Evolutionary conservation across 1,140 invertebrate species (phyloP).

Genomic region (Pomacea maculata): DNA sequence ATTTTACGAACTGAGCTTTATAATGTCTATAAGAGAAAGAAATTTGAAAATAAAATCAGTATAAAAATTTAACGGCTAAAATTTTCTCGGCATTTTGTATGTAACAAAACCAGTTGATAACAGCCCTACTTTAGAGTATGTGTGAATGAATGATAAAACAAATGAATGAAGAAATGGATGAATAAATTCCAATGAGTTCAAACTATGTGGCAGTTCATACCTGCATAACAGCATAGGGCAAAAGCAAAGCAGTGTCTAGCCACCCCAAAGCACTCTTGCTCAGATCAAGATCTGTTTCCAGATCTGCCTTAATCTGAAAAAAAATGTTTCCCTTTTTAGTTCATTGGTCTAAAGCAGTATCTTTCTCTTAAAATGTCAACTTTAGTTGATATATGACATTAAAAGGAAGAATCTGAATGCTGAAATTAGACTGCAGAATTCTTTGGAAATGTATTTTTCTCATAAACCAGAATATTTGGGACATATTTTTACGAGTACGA

Average conservation of each 20-base stretch:
- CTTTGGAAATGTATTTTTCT: too few species aligned
- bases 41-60: neutral
- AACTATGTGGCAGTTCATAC: conserved; percentile 28
- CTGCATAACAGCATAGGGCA: conserved; percentile 69
- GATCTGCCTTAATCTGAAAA: conserved; percentile 64
- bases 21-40: neutral
- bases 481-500: too few species aligned
- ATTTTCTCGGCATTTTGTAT: neutral
- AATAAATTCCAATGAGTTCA: neutral
- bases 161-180: neutral
- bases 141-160: neutral
- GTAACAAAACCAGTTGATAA: too few species aligned
- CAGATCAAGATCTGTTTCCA: conserved; percentile 61
- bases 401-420: too few species aligned
- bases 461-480: too few species aligned
- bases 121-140: too few species aligned
- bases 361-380: too few species aligned
- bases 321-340: neutral
- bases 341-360: too few species aligned
- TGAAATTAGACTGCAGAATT: too few species aligned
- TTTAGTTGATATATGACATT: too few species aligned
- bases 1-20: neutral
- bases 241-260: conserved; percentile 68
- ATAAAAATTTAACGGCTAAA: neutral
- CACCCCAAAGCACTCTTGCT: conserved; percentile 63